Conservation (phyloP, 1,140 invertebrate genomes). For the Oryctes rhinoceros region DNA sequence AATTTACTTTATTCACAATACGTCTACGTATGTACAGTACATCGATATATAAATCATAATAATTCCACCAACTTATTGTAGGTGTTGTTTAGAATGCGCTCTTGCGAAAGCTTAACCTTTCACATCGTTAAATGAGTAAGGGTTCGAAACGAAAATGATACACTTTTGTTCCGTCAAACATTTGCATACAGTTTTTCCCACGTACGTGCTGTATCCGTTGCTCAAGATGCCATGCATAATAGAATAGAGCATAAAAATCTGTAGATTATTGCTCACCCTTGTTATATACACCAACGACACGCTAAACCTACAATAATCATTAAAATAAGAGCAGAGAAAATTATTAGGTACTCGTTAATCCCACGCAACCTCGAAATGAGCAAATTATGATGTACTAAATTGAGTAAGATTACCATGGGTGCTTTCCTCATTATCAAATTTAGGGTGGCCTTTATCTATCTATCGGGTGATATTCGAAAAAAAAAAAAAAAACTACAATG, state of each 20-base stretch:
- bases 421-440: too few relatives aligned
- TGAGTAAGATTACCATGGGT: too few relatives aligned
- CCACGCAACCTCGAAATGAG: background rate
- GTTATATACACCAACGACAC: background rate
- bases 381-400: too few relatives aligned
- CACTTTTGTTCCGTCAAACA: background rate
- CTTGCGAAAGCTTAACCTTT: conserved; percentile 3
- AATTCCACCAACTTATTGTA: background rate
- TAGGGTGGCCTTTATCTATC: too few relatives aligned
- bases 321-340: too few relatives aligned
- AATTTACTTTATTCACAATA: background rate
- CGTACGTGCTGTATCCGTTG: background rate
- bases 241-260: background rate
- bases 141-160: background rate
- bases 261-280: background rate
- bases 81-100: conserved; percentile 6
- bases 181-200: conserved; percentile 4
- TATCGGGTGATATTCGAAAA: too few relatives aligned
- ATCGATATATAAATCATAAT: conserved; percentile 11
- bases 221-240: background rate
- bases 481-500: too few relatives aligned
- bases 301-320: too few relatives aligned
- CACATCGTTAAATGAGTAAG: background rate
- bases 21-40: background rate
- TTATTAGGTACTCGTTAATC: too few relatives aligned